A percentile compares a stretch with the other conserved stretches of the same genome.
Evolutionary conservation across 2,888 invertebrate genomes (phyloP).

Genomic region (Lithosia quadra): DNA sequence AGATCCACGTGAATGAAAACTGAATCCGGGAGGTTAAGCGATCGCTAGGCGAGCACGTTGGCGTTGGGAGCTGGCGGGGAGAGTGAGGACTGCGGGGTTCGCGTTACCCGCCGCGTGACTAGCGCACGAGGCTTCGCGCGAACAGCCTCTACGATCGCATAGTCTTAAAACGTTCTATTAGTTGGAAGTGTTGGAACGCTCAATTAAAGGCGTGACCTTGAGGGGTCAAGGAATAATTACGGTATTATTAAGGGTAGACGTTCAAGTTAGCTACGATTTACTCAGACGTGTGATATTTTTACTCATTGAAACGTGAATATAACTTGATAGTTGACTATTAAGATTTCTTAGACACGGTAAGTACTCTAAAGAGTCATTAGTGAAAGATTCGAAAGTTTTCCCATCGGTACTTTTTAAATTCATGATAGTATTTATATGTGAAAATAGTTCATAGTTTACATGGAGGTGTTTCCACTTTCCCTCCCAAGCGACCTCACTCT

Average conservation of each 20-base stretch:
- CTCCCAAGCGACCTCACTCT: too few species aligned
- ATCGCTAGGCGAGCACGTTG: conserved; percentile 50
- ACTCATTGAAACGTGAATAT: too few species aligned
- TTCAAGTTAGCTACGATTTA: not conserved
- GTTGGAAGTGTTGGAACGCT: not conserved
- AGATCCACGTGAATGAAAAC: conserved; percentile 34
- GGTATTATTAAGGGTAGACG: not conserved
- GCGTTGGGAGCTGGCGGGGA: conserved; percentile 26
- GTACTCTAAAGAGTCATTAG: too few species aligned
- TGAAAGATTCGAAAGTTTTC: too few species aligned
- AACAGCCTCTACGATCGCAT: not conserved
- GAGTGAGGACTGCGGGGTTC: conserved; percentile 11
- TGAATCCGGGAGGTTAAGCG: conserved; percentile 31
- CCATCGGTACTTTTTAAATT: too few species aligned
- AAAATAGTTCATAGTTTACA: too few species aligned
- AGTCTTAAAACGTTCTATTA: conserved; percentile 12
- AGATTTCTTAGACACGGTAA: not conserved
- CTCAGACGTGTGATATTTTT: not conserved
- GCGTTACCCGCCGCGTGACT: conserved; percentile 22
- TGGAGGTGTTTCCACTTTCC: too few species aligned
- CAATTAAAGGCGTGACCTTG: conserved; percentile 1
- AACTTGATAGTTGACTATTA: not conserved
- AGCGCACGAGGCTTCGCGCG: conserved; percentile 10
- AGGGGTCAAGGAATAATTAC: not conserved
- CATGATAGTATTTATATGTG: too few species aligned